Evolutionary conservation across 1,140 invertebrate genomes (phyloP).

Genomic region (Daktulosphaira vitifoliae): DNA sequence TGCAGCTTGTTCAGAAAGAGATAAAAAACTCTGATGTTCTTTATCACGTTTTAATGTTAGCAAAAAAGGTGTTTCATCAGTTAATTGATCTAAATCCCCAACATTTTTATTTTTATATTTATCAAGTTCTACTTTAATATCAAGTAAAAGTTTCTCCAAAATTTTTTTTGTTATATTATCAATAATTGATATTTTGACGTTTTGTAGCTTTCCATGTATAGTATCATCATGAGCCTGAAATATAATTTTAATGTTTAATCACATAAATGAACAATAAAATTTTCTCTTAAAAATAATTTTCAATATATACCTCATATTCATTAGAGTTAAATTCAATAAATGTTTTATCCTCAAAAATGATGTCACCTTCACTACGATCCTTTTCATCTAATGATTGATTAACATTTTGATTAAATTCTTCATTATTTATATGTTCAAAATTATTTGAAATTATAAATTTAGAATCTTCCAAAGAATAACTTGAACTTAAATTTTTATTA

Average conservation of each 20-base stretch:
- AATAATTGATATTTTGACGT: background rate
- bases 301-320: too few species aligned
- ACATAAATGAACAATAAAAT: too few species aligned
- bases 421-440: background rate
- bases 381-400: constrained; percentile 23
- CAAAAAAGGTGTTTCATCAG: constrained; percentile 20
- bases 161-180: constrained; percentile 13
- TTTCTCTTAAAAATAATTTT: too few species aligned
- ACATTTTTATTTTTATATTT: background rate
- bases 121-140: background rate
- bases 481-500: constrained; percentile 3
- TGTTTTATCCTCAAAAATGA: constrained; percentile 22
- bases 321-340: constrained; percentile 8
- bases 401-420: background rate
- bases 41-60: constrained; percentile 8
- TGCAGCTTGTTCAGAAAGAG: background rate
- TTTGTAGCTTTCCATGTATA: background rate
- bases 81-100: constrained; percentile 1
- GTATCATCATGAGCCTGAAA: constrained; percentile 6
- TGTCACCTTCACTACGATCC: constrained; percentile 26
- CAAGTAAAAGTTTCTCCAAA: background rate
- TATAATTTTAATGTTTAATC: background rate
- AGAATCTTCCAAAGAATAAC: background rate
- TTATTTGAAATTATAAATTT: too few species aligned
- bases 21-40: background rate